Evolutionary conservation across 2,888 invertebrate species (phyloP), one percentile per base, ranked within the genome.

Genomic region (Malachius bipustulatus): DNA sequence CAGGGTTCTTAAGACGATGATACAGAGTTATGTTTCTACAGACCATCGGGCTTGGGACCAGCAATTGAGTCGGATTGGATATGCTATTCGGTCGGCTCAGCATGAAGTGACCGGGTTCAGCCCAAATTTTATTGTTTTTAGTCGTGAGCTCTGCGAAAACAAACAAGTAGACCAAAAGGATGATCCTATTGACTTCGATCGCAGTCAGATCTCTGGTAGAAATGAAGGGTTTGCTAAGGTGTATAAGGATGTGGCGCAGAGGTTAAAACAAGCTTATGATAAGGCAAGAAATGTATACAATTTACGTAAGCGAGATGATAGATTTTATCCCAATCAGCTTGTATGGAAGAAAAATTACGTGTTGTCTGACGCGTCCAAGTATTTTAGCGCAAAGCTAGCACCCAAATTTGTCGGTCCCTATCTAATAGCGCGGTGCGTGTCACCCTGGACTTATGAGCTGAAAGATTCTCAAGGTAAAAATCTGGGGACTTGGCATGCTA

Each of bases 311-410:
- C n/a, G n/a, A n/a, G n/a, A n/a, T n/a, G n/a, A n/a, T n/a, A n/a
- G n/a, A n/a, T n/a, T 36, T 34, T 2, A 28, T 4, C 16, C 35
- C 2, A 41, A 39, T 2, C 35, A 46, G 9, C 15, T 26, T 4
- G 47, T 48, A 4, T 46, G 43, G 42, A 34, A 38, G 15, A 29
- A 33, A 13, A 40, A 46, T 13, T 34, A 38, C 24, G 35, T 41
- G 2, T 28, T 46, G 9, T 49, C 50, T 9, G 40, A 42, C 12
- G 47, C n/a, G n/a, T n/a, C n/a, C n/a, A n/a, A n/a, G n/a, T n/a
- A n/a, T n/a, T n/a, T n/a, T n/a, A n/a, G n/a, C 47, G 37, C 44
- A 1, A 53, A 54, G 16, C 37, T 53, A 14, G 47, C 48, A 2
- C 42, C 40, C 1, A 48, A 43, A 32, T 52, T 36, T 35, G 16